Evolutionary conservation across 2,888 invertebrate species (phyloP).

Genomic region (Trichogramma dendrolimi): DNA sequence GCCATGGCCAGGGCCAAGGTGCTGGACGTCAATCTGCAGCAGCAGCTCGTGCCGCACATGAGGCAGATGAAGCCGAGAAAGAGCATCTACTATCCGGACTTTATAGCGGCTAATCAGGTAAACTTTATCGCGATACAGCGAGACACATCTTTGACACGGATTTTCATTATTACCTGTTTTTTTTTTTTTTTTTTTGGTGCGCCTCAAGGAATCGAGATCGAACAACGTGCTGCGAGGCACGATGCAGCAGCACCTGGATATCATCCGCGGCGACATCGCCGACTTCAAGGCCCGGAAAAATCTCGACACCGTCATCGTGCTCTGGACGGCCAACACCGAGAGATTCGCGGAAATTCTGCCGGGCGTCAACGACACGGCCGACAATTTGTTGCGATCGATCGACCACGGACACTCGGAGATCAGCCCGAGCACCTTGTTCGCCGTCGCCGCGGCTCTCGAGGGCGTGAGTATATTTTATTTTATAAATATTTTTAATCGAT

Average conservation of each 20-base stretch:
- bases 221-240: conserved; percentile 78
- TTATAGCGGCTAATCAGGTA: conserved; percentile 94
- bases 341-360: conserved; percentile 70
- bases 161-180: neutral
- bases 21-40: conserved; percentile 75
- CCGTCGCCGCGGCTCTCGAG: conserved; percentile 84
- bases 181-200: conserved; percentile 31
- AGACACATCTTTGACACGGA: neutral
- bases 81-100: conserved; percentile 83
- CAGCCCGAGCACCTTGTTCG: conserved; percentile 91
- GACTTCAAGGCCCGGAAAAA: conserved; percentile 72
- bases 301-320: conserved; percentile 74
- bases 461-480: conserved; percentile 67
- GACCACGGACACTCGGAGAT: conserved; percentile 73
- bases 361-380: conserved; percentile 82
- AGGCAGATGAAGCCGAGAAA: conserved; percentile 72
- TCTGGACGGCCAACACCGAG: conserved; percentile 98
- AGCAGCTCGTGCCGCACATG: conserved; percentile 72
- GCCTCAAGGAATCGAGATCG: conserved; percentile 66
- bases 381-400: conserved; percentile 73
- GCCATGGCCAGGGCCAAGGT: conserved; percentile 85
- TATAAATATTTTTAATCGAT: too few relatives aligned
- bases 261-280: conserved; percentile 77
- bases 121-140: neutral
- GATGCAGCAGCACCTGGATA: conserved; percentile 69